These are phyloP conservation scores for Microcebus lehilahytsara DNA, from an alignment of 2,113 vertebrate species.

Conservation along the genomic window DNA sequence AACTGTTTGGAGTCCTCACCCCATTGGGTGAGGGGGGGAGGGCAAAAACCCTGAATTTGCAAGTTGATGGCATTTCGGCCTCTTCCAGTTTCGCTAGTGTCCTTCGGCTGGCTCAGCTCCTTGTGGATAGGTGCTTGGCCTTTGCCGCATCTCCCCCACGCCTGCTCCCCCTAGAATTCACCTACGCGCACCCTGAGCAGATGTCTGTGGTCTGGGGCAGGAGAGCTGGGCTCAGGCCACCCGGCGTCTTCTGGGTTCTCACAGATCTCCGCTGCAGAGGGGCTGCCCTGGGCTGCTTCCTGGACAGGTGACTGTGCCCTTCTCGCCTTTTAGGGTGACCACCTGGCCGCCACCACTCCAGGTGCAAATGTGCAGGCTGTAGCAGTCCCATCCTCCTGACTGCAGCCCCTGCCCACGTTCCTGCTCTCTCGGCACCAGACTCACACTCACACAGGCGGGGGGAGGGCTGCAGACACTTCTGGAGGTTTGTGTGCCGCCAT, in stretches of 20 bases:
- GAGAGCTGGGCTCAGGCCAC: not conserved
- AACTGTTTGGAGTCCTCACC: not conserved
- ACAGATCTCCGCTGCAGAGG: not conserved
- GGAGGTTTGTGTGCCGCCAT: not conserved
- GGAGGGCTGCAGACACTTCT: not conserved
- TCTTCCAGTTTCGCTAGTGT: not conserved
- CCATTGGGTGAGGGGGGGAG: not conserved
- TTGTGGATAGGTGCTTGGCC: not conserved
- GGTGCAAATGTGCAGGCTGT: not conserved
- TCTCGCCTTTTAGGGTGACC: not conserved
- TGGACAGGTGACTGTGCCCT: not conserved
- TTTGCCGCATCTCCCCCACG: not conserved
- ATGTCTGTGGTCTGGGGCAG: not conserved
- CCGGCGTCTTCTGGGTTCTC: not conserved
- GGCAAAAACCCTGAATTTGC: not conserved
- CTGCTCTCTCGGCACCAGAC: not conserved
- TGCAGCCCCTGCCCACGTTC: not conserved
- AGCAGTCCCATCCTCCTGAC: not conserved
- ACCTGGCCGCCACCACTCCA: fast-evolving
- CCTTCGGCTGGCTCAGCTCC: not conserved
- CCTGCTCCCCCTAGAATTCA: not conserved
- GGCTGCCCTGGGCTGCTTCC: not conserved
- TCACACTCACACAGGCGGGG: fast-evolving
- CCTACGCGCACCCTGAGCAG: not conserved
- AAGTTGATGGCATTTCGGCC: too few relatives aligned